Evolutionary conservation across 2,797 vertebrate genomes (phyloP), one percentile per base, ranked within the genome.

Genomic region (Mallotus villosus): DNA sequence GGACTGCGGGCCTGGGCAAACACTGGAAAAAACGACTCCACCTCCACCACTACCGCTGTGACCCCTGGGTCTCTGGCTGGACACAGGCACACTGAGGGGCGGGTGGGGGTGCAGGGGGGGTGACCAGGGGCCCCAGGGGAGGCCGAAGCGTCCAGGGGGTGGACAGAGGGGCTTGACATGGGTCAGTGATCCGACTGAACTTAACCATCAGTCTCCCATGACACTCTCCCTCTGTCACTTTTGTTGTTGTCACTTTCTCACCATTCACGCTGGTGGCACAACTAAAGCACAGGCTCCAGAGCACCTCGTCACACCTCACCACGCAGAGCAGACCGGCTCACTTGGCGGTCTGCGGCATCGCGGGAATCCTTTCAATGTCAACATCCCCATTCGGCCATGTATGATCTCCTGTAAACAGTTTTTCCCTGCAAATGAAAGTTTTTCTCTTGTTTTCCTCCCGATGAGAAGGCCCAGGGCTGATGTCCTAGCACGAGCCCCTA

Each of bases 171-270:
- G 84, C 82, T 84, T 87, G 90, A 89, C 73, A 62, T 84, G 88
- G 90, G 88, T 92, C 91, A 91, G 82, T 27, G 55, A 89, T 81
- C 78, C 77, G 60, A 76, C 87, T 89, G 90, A 91, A 92, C 90
- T 91, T 90, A 87, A 89, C 90, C 89, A 90, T 91, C 87, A 86
- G 85, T 89, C 87, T 90, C 87, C 89, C 87, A 89, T n/a, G 73
- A 89, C 71, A 87, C 83, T 81, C 75, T 81, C 32, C 74, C 80
- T 72, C 72, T 80, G 84, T 41, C 37, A 41, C 82, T 82, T 81
- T 82, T 79, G 66, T 32, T n/a, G 34, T 27, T 32, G n/a, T 68
- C 46, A 32, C 9, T 70, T 78, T 25, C 70, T 64, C 73, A 83
- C 78, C 72, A 81, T 85, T 84, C 34, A 81, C 76, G 74, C 68